Percentiles rank a stretch among this genome's conserved stretches.
Conservation (phyloP, 2,797 vertebrate genomes). For the Octomys mimax region DNA sequence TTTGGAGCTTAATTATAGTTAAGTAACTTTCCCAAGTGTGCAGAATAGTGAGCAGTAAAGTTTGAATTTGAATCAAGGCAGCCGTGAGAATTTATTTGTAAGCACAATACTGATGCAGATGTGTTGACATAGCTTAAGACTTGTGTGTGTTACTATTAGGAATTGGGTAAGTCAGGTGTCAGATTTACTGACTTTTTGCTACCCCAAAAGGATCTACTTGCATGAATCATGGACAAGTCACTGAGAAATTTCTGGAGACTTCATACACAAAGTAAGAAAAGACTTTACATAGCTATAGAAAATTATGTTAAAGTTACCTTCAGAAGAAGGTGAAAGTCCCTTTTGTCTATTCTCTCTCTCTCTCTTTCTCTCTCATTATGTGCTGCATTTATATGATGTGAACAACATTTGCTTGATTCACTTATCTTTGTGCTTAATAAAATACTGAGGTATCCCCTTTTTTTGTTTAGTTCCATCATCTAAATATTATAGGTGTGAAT, state of each 20-base stretch:
- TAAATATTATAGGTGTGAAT: no score
- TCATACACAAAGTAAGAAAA: not conserved
- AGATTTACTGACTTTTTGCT: not conserved
- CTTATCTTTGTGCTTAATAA: not conserved
- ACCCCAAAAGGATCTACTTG: not conserved
- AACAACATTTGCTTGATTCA: not conserved
- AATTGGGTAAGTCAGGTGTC: not conserved
- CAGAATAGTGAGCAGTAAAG: not conserved
- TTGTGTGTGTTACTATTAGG: not conserved
- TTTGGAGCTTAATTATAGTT: not conserved
- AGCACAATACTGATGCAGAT: not conserved
- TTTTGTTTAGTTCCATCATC: no score
- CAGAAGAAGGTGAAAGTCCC: not conserved
- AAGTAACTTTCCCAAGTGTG: not conserved
- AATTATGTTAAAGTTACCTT: not conserved
- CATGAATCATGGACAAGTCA: not conserved
- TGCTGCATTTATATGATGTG: not conserved
- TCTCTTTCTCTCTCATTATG: no score
- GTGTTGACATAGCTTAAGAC: not conserved
- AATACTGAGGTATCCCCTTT: not conserved
- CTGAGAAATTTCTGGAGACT: conserved; percentile 14
- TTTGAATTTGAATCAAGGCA: not conserved
- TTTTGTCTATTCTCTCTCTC: not conserved
- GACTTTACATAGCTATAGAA: not conserved
- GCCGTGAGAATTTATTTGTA: not conserved